Conservation (phyloP, 1,140 invertebrate species). For the Cydia strobilella region DNA sequence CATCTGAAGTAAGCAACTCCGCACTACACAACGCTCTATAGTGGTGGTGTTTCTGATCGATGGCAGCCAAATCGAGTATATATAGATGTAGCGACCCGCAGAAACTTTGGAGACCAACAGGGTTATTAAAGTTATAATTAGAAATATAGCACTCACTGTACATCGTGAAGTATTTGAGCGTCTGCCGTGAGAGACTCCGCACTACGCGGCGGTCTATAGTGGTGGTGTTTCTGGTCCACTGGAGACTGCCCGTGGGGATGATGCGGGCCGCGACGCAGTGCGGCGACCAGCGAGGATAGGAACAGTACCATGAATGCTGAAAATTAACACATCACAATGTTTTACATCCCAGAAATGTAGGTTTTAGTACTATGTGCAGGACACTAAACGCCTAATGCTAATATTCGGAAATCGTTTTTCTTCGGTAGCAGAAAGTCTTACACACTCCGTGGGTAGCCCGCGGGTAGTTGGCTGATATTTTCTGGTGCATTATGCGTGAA, state of each 20-base stretch:
- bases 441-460: no score
- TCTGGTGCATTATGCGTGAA: no score
- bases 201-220: slow-evolving; percentile 77
- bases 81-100: slow-evolving; percentile 89
- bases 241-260: slow-evolving; percentile 83
- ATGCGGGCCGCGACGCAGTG: slow-evolving; percentile 84
- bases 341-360: not conserved
- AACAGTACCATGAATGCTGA: slow-evolving; percentile 54
- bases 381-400: no score
- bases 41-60: slow-evolving; percentile 82
- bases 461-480: no score
- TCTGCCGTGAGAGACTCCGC: slow-evolving; percentile 84
- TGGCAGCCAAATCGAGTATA: slow-evolving; percentile 78
- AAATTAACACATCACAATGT: slow-evolving; percentile 32
- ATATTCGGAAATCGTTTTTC: no score
- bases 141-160: slow-evolving; percentile 78
- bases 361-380: not conserved
- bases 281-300: slow-evolving; percentile 42
- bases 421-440: no score
- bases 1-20: slow-evolving; percentile 84
- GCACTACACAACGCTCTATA: slow-evolving; percentile 72
- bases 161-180: slow-evolving; percentile 84
- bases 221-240: slow-evolving; percentile 81
- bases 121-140: not conserved
- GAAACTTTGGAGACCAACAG: slow-evolving; percentile 34